Percentiles rank a stretch among this genome's conserved stretches.
Conservation (phyloP, 2,888 invertebrate genomes). For the Amblyjoppa fuscipennis region DNA sequence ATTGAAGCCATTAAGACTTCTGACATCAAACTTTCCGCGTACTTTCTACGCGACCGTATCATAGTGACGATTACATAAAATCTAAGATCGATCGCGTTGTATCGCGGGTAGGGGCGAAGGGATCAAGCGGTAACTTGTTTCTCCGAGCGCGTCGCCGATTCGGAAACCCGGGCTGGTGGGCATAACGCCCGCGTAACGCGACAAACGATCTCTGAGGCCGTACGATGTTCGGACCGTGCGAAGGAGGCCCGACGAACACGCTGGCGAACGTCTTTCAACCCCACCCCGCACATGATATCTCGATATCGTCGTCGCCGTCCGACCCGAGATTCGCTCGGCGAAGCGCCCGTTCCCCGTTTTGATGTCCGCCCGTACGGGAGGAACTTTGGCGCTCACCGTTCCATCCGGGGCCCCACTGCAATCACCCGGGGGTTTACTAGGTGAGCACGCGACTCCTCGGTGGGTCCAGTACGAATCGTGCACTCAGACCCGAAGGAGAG, state of each 20-base stretch:
- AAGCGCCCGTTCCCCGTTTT: constrained; percentile 45
- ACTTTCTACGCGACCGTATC: constrained; percentile 50
- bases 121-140: constrained; percentile 36
- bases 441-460: constrained; percentile 79
- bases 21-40: constrained; percentile 20
- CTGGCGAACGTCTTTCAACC: constrained; percentile 21
- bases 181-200: constrained; percentile 73
- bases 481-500: constrained; percentile 81
- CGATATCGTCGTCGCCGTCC: constrained; percentile 47
- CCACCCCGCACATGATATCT: constrained; percentile 57
- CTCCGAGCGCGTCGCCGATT: constrained; percentile 6
- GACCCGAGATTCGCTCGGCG: constrained; percentile 28
- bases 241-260: constrained; percentile 13
- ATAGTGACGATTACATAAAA: constrained; percentile 56
- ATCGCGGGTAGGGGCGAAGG: constrained; percentile 7
- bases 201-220: constrained; percentile 77
- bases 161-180: constrained; percentile 18
- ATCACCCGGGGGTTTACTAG: constrained; percentile 79
- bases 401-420: constrained; percentile 66
- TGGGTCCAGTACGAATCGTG: constrained; percentile 83
- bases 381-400: constrained; percentile 70
- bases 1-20: constrained; percentile 4
- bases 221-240: constrained; percentile 43
- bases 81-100: constrained; percentile 46
- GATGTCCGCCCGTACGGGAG: constrained; percentile 62